Conservation (phyloP, 2,113 vertebrate species). For the Mohoua ochrocephala region DNA sequence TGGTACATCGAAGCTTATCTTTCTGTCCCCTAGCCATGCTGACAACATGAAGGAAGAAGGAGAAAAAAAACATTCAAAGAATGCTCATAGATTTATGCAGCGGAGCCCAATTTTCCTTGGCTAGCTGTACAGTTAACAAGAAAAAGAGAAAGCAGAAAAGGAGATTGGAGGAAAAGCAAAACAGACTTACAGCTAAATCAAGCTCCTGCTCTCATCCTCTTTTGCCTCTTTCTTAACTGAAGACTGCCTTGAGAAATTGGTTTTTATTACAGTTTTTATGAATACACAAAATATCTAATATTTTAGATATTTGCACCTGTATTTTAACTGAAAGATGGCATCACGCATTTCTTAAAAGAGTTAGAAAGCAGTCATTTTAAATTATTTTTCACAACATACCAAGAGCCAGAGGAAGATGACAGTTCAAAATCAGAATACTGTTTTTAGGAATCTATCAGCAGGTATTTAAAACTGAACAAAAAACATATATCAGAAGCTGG, state of each 20-base stretch:
- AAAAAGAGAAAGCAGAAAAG: background rate
- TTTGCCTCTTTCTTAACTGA: background rate
- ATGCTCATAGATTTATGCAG: background rate
- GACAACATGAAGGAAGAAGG: background rate
- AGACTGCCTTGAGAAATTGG: background rate
- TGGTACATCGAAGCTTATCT: background rate
- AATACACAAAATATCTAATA: no score
- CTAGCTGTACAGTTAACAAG: background rate
- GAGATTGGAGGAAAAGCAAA: background rate
- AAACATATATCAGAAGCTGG: background rate
- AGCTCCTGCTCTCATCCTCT: background rate
- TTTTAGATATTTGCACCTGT: background rate
- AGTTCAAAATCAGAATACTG: background rate
- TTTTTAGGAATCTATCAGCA: background rate
- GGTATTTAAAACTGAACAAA: background rate
- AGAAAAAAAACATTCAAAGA: background rate
- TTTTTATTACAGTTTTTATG: background rate
- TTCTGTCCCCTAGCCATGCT: background rate
- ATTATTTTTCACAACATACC: background rate
- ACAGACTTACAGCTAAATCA: background rate
- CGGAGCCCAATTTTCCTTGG: background rate
- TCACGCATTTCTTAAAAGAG: background rate
- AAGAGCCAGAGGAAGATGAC: background rate
- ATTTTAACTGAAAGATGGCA: background rate
- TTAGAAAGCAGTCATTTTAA: background rate